Percentiles rank a stretch among this genome's conserved stretches.
Conservation (phyloP, 2,888 invertebrate species). For the Cryptus viduatorius region DNA sequence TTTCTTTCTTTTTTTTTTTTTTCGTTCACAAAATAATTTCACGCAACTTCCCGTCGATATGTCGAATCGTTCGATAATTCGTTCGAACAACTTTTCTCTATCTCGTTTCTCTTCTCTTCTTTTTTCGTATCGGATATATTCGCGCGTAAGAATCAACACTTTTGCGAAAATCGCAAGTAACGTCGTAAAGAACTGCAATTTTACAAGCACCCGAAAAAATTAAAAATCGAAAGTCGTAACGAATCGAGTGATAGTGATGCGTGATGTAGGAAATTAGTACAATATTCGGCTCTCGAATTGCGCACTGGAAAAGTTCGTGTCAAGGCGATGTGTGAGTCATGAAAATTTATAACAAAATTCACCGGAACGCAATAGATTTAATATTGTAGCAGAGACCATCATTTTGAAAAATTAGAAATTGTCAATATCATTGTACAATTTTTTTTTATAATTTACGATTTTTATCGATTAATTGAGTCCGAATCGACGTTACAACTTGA, state of each 20-base stretch:
- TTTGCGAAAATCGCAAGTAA: conserved; percentile 25
- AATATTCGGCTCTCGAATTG: neutral
- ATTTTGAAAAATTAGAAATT: neutral
- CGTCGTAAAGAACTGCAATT: conserved; percentile 54
- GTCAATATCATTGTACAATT: neutral
- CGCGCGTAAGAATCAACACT: conserved; percentile 13
- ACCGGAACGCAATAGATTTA: neutral
- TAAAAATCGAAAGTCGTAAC: neutral
- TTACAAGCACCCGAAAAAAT: conserved; percentile 50
- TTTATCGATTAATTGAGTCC: neutral
- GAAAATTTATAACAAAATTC: neutral
- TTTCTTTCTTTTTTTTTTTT: neutral
- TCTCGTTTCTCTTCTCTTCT: neutral
- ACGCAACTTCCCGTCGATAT: conserved; percentile 48
- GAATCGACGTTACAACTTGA: neutral
- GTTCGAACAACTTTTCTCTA: conserved; percentile 33
- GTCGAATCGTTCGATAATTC: conserved; percentile 50
- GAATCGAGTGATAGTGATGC: conserved; percentile 1
- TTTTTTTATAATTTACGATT: neutral
- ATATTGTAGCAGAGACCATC: neutral
- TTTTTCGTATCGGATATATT: conserved; percentile 18
- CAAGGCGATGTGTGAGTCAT: neutral
- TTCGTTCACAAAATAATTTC: conserved; percentile 34
- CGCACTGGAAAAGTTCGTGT: neutral
- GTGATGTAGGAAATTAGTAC: conserved; percentile 24